Evolutionary conservation across 2,797 vertebrate species (phyloP).

Genomic region (Coluber constrictor): DNA sequence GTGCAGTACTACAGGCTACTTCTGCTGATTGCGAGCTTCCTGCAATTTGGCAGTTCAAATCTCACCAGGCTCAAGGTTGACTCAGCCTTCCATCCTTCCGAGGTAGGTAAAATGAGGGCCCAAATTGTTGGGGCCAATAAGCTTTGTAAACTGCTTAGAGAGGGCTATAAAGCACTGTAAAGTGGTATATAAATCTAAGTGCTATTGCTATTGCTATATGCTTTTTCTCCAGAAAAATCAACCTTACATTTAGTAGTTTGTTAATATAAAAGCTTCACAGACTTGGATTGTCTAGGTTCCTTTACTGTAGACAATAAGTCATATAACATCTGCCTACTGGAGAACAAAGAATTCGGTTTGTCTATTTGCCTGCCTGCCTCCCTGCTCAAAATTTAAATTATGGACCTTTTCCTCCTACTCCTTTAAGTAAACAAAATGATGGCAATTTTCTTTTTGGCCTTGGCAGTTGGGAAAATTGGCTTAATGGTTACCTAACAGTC

Average conservation of each 20-base stretch:
- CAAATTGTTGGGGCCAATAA: too few species aligned
- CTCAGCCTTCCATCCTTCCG: too few species aligned
- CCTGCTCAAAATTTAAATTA: slow-evolving; percentile 28
- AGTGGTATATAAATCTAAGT: too few species aligned
- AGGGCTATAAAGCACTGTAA: too few species aligned
- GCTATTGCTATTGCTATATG: not conserved
- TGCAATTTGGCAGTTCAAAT: too few species aligned
- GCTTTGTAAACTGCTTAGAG: too few species aligned
- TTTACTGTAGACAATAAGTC: not conserved
- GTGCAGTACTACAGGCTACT: too few species aligned
- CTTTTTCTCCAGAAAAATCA: not conserved
- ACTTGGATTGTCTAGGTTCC: not conserved
- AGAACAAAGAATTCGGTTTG: not conserved
- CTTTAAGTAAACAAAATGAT: not conserved
- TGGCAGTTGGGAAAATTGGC: not conserved
- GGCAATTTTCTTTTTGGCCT: not conserved
- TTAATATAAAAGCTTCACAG: not conserved
- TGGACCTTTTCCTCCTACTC: not conserved
- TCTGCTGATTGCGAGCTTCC: too few species aligned
- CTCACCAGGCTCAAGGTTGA: too few species aligned
- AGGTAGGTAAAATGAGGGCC: too few species aligned
- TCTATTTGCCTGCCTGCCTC: not conserved
- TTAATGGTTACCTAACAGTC: not conserved
- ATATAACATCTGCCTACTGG: not conserved
- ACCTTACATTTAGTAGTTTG: not conserved